Base-by-base conservation (phyloP, 2,888 invertebrate species). In the Chrysomela aeneicollis region DNA sequence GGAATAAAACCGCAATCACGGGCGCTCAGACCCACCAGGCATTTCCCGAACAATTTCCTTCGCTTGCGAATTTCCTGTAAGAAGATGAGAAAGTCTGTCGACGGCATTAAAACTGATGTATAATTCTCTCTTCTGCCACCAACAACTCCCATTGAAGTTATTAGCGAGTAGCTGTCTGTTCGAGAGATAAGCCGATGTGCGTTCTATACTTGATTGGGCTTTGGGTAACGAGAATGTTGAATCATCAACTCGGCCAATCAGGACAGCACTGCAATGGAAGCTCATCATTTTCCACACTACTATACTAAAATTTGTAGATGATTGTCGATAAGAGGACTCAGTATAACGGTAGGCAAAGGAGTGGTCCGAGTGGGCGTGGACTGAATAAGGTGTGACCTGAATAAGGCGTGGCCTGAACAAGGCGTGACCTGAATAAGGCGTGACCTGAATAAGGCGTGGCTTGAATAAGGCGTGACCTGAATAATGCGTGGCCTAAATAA, bases 31-130 rank as follows among this genome's bases (percentile, higher is more conserved):
- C 10, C 42, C 42, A 37, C 12, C 35, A 19, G 42, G 57, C 57
- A 46, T 57, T 54, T 18, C 46, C 42, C 15, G 37, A 55, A 42
- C 42, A 42, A 42, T 42, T 42, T 55, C 55, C 55, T 55, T 22
- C 57, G 66, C 50, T 54, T 47, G 66, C 42, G 55, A 66, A 66
- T 66, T 66, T 66, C 66, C 66, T 66, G 62, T 59, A 59, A 62
- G 66, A 66, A 66, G 62, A 62, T 61, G 66, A 59, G 66, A 66
- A 66, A 66, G 62, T 66, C 66, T 66, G 66, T 66, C 62, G 62
- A 49, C 59, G 59, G 58, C 66, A 66, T 66, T 66, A 66, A 62
- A 66, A 66, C 66, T 47, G 54, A 59, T 42, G 42, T 62, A 66
- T 66, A 62, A 66, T 55, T 66, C 55, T 54, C 55, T 42, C 42